phyloP scores from a whole-genome alignment of 1,140 invertebrate genomes.

The Temnothorax nylanderi region DNA sequence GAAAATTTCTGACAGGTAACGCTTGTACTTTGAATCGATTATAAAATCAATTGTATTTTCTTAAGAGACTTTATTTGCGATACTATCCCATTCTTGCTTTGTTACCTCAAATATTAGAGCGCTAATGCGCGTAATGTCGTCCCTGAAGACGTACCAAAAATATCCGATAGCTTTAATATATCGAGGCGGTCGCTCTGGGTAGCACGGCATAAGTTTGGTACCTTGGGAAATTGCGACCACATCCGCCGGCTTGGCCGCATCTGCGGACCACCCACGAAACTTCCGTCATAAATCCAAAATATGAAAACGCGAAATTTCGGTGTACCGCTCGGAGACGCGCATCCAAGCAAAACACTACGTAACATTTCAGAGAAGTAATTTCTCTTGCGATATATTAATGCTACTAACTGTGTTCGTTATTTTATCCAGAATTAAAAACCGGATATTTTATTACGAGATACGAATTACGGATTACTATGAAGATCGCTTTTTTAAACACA shows the following conservation, averaged over 20 bases:
- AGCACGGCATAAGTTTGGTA: slow-evolving; percentile 70
- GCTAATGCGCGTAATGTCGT: slow-evolving; percentile 36
- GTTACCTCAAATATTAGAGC: neutral
- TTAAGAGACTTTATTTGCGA: neutral
- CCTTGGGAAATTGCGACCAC: slow-evolving; percentile 72
- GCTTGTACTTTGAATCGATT: neutral
- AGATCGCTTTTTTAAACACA: neutral
- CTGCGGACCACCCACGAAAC: slow-evolving; percentile 80
- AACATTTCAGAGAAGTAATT: slow-evolving; percentile 34
- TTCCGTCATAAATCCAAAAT: slow-evolving; percentile 65
- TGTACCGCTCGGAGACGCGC: slow-evolving; percentile 57
- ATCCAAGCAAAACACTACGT: slow-evolving; percentile 60
- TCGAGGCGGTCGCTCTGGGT: slow-evolving; percentile 69
- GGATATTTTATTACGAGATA: neutral
- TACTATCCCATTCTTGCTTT: neutral
- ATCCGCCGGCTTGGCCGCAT: slow-evolving; percentile 79
- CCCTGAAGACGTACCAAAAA: slow-evolving; percentile 69
- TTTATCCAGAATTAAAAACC: neutral
- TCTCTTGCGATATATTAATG: slow-evolving; percentile 65
- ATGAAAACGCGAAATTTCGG: slow-evolving; percentile 62
- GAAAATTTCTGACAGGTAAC: neutral
- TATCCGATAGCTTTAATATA: slow-evolving; percentile 72
- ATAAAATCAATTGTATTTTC: neutral
- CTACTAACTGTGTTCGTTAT: slow-evolving; percentile 35
- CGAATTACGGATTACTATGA: neutral